Evolutionary conservation across 2,113 vertebrate species (phyloP).

Genomic region (Ornithorhynchus anatinus): DNA sequence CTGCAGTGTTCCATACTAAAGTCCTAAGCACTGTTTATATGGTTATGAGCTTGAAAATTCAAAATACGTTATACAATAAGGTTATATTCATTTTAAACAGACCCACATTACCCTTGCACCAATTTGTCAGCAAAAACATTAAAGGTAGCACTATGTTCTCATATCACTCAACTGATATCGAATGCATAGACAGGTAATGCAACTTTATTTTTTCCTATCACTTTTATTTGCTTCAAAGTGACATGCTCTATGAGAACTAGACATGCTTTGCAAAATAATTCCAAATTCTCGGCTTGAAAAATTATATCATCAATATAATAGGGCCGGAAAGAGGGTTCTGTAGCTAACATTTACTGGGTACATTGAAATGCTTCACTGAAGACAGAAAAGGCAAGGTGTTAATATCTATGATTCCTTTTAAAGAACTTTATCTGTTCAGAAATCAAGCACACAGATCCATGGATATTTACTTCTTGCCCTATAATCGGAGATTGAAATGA

Average conservation of each 20-base stretch:
- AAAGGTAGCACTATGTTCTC: conserved; percentile 8
- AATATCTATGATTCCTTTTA: conserved; percentile 42
- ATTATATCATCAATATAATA: conserved; percentile 37
- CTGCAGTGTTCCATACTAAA: conserved; percentile 13
- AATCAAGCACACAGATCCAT: conserved; percentile 55
- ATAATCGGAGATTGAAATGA: conserved; percentile 52
- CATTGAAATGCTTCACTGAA: conserved; percentile 66
- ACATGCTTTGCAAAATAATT: conserved; percentile 68
- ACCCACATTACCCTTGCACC: conserved; percentile 4
- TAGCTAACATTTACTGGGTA: conserved; percentile 57
- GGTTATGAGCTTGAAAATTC: conserved; percentile 28
- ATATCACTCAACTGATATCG: conserved; percentile 22
- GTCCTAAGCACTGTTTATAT: neutral
- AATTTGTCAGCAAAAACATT: conserved; percentile 35
- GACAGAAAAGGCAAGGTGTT: conserved; percentile 66
- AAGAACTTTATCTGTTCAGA: conserved; percentile 32
- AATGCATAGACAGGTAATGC: conserved; percentile 4
- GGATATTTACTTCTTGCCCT: conserved; percentile 52
- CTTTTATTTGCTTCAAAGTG: conserved; percentile 47
- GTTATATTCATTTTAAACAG: conserved; percentile 28
- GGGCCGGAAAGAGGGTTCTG: conserved; percentile 48
- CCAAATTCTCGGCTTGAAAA: conserved; percentile 55
- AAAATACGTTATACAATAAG: conserved; percentile 9
- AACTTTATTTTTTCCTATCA: conserved; percentile 32
- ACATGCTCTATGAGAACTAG: conserved; percentile 63